A percentile compares a stretch with the other conserved stretches of the same genome.
phyloP scores from a whole-genome alignment of 2,113 vertebrate species.

The Brachyhypopomus occidentalis region DNA sequence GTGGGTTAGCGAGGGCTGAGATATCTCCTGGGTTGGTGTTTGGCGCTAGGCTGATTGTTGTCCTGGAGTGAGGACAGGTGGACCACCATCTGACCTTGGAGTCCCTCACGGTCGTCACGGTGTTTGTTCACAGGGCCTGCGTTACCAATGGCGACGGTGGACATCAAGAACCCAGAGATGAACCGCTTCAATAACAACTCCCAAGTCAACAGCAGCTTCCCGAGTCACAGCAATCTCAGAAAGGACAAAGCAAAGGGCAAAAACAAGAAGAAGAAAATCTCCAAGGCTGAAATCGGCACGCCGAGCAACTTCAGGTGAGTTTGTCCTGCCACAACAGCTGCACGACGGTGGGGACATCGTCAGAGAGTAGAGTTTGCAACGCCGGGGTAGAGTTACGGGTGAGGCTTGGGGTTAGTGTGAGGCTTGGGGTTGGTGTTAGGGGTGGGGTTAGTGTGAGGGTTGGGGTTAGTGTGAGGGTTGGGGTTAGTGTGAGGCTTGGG shows the following conservation, averaged over 20 bases:
- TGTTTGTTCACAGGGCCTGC: constrained; percentile 76
- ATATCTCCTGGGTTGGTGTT: no score
- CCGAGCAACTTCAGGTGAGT: constrained; percentile 99
- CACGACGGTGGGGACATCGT: no score
- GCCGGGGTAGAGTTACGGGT: no score
- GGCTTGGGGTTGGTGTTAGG: no score
- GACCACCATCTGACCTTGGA: background rate
- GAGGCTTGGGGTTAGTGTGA: no score
- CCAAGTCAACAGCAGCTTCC: constrained; percentile 87
- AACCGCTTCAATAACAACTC: constrained; percentile 82
- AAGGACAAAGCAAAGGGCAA: constrained; percentile 90
- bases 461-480: no score
- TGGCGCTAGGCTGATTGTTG: no score
- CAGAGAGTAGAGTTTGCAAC: no score
- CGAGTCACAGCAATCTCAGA: constrained; percentile 79
- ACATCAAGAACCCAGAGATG: constrained; percentile 98
- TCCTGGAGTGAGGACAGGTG: no score
- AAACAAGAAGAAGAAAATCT: constrained; percentile 87
- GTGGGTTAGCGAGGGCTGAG: no score
- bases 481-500: no score
- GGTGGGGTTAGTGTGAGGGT: no score
- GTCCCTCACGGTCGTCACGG: background rate
- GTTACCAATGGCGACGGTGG: constrained; percentile 94
- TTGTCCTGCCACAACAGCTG: background rate
- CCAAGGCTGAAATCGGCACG: constrained; percentile 97